Conservation (phyloP, 2,888 invertebrate species). For the Nomada goodeniana region DNA sequence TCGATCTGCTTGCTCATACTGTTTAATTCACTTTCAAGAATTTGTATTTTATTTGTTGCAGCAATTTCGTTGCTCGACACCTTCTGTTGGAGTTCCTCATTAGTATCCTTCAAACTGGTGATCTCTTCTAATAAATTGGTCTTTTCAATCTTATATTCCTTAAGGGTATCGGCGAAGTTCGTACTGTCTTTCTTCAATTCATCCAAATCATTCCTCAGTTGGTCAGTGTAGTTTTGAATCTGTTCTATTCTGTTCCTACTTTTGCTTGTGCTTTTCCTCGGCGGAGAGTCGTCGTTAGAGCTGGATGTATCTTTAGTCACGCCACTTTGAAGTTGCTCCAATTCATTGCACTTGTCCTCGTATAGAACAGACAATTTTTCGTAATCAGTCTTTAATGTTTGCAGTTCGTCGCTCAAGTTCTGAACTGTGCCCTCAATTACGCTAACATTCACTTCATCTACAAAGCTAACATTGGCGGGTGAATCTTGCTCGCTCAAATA, state of each 20-base stretch:
- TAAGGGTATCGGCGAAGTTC: conserved; percentile 23
- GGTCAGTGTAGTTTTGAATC: conserved; percentile 70
- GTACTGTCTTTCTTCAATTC: conserved; percentile 42
- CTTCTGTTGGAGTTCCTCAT: conserved; percentile 61
- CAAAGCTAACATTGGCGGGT: conserved; percentile 69
- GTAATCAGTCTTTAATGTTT: conserved; percentile 73
- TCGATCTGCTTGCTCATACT: conserved; percentile 65
- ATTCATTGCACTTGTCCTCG: conserved; percentile 74
- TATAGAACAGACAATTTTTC: conserved; percentile 71
- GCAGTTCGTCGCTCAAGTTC: conserved; percentile 72
- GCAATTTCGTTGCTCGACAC: conserved; percentile 43
- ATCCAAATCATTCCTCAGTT: conserved; percentile 57
- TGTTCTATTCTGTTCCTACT: conserved; percentile 65
- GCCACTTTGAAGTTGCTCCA: conserved; percentile 71
- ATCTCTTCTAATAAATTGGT: conserved; percentile 62
- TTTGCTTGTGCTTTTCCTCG: conserved; percentile 28
- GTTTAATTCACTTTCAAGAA: conserved; percentile 57
- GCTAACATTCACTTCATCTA: conserved; percentile 73
- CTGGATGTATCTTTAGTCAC: background rate
- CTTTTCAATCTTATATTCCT: conserved; percentile 48
- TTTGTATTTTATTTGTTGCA: conserved; percentile 33
- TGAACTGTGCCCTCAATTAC: conserved; percentile 77
- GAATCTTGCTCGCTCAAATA: conserved; percentile 65
- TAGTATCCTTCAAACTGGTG: conserved; percentile 65
- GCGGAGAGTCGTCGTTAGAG: conserved; percentile 12